Percentiles rank a stretch among this genome's conserved stretches.
These are phyloP conservation scores for Nipponia nippon DNA, from an alignment of 2,113 vertebrate species.

Conservation along the genomic window DNA sequence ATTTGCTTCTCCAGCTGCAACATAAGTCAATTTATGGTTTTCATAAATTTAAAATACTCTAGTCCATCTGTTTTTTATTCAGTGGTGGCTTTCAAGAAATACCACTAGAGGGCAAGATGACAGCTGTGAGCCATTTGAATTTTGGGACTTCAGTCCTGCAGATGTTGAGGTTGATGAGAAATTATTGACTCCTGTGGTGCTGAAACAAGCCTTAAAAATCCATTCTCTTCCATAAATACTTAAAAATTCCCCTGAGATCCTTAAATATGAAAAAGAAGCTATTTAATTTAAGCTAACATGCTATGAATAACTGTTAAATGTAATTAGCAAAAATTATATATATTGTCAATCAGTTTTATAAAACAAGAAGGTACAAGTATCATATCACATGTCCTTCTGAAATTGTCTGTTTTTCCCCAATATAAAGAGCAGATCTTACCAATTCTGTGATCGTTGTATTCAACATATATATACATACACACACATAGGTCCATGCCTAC, in stretches of 20 bases:
- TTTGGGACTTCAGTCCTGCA: neutral
- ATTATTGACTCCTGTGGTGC: neutral
- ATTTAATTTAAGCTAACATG: neutral
- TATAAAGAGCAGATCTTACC: neutral
- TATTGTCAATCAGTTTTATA: neutral
- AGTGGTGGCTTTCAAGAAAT: neutral
- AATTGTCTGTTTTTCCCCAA: neutral
- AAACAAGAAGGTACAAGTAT: neutral
- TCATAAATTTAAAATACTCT: neutral
- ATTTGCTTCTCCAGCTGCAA: neutral
- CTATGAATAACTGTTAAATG: neutral
- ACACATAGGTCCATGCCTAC: neutral
- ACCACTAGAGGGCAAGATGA: slow-evolving; percentile 35
- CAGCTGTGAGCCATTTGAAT: neutral
- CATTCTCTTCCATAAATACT: neutral
- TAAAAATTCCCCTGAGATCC: neutral
- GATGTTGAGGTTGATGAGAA: neutral
- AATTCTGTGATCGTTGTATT: neutral
- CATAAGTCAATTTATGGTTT: neutral
- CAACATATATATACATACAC: neutral
- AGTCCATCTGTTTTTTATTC: neutral
- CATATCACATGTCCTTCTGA: neutral
- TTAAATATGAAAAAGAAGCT: neutral
- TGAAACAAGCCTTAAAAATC: neutral
- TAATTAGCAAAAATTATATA: neutral